A percentile compares a stretch with the other conserved stretches of the same genome.
Evolutionary conservation across 2,888 invertebrate genomes (phyloP).

Genomic region (Drosophila putrida): DNA sequence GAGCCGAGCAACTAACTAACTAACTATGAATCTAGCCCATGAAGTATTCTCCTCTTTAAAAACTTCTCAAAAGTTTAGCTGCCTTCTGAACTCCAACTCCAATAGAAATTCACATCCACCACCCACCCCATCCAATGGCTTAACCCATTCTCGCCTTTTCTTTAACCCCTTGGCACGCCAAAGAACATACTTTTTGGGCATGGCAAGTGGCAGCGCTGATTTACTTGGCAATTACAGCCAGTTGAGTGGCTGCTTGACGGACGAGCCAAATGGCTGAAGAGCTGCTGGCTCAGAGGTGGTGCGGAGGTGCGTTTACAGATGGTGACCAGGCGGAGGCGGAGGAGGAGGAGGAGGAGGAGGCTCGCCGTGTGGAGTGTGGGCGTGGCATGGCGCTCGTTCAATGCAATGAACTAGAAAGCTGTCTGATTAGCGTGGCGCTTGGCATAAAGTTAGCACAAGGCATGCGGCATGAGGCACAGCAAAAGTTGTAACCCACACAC

Average conservation of each 20-base stretch:
- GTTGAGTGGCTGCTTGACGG: conserved; percentile 68
- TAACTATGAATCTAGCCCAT: conserved; percentile 78
- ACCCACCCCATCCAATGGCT: not conserved
- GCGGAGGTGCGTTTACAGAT: conserved; percentile 28
- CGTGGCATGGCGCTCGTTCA: conserved; percentile 51
- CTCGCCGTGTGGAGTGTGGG: conserved; percentile 32
- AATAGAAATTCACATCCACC: conserved; percentile 1
- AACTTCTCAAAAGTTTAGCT: conserved; percentile 69
- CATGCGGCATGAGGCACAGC: conserved; percentile 41
- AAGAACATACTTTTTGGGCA: conserved; percentile 70
- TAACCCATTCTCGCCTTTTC: not conserved
- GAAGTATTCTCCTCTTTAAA: conserved; percentile 78
- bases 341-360: too few species aligned
- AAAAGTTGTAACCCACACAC: conserved; percentile 62
- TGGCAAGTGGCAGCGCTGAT: conserved; percentile 79
- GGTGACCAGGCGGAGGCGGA: too few species aligned
- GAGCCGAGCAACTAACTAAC: conserved; percentile 58
- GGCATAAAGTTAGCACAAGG: conserved; percentile 59
- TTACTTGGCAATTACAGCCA: conserved; percentile 77
- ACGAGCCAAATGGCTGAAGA: conserved; percentile 36
- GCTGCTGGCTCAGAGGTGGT: not conserved
- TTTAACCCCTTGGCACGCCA: conserved; percentile 5
- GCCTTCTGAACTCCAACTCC: not conserved
- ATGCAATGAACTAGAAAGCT: conserved; percentile 80
- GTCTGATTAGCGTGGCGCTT: conserved; percentile 75